Percentiles rank a stretch among this genome's conserved stretches.
These are phyloP conservation scores for Potamarius usumacintae DNA, from an alignment of 2,113 vertebrate species.

Conservation along the genomic window DNA sequence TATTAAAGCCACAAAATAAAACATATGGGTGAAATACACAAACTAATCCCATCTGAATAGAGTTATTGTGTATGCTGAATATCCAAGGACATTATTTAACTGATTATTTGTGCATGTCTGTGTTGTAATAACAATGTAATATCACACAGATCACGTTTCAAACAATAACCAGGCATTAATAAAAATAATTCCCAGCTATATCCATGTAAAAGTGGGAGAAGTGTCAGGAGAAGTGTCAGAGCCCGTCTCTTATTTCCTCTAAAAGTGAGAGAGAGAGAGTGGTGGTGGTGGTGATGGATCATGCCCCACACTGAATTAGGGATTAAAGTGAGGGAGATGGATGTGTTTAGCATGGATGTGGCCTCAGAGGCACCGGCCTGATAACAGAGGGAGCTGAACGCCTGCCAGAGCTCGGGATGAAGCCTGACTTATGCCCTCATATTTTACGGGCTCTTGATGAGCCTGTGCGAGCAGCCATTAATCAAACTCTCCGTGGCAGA, in stretches of 20 bases:
- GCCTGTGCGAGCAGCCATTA: constrained; percentile 51
- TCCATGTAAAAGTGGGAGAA: not conserved
- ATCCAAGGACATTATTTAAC: not conserved
- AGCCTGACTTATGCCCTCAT: constrained; percentile 60
- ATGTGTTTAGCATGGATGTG: constrained; percentile 31
- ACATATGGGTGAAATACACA: not conserved
- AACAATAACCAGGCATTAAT: not conserved
- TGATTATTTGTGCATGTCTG: not conserved
- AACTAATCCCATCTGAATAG: not conserved
- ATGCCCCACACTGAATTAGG: constrained; percentile 38
- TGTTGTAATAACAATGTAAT: not conserved
- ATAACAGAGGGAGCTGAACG: constrained; percentile 51
- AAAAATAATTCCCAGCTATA: not conserved
- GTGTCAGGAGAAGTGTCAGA: not conserved
- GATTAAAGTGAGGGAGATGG: constrained; percentile 48
- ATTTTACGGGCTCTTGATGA: constrained; percentile 60
- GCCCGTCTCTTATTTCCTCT: not conserved
- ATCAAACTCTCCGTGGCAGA: constrained; percentile 54
- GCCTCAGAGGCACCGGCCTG: constrained; percentile 45
- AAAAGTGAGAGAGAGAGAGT: not conserved
- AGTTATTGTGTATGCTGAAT: not conserved
- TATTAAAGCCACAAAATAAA: not conserved
- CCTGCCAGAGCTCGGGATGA: constrained; percentile 52
- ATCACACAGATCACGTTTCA: not conserved
- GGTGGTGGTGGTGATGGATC: constrained; percentile 23